Conservation (phyloP, 2,888 invertebrate genomes). For the Drosophila peninsularis region DNA sequence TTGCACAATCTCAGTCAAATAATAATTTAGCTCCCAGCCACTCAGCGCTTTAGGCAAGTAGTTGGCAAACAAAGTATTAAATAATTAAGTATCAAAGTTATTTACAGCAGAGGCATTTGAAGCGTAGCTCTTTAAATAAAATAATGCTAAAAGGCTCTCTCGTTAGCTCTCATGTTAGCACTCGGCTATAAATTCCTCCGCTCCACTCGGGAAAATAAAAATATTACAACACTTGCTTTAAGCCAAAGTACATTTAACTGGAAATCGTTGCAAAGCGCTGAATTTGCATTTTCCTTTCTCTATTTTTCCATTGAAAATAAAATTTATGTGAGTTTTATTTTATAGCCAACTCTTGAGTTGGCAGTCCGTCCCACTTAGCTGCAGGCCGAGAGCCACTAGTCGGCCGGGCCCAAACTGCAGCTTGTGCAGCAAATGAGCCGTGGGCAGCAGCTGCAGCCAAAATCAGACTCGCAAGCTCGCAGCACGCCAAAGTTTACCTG, state of each 20-base stretch:
- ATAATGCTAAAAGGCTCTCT: conserved; percentile 5
- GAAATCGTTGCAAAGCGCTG: conserved; percentile 50
- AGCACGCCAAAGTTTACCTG: conserved; percentile 12
- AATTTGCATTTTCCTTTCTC: conserved; percentile 28
- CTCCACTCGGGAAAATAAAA: conserved; percentile 35
- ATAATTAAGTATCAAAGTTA: background rate
- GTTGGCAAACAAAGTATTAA: background rate
- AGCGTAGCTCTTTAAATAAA: conserved; percentile 13
- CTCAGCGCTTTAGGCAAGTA: background rate
- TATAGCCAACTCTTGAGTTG: conserved; percentile 39
- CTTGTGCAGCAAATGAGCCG: conserved; percentile 66
- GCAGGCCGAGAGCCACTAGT: conserved; percentile 33
- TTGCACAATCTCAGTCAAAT: background rate
- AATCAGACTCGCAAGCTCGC: conserved; percentile 14
- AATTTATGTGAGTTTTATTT: conserved; percentile 68
- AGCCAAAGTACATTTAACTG: conserved; percentile 31
- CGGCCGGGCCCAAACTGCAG: conserved; percentile 26
- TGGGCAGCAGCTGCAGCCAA: conserved; percentile 37
- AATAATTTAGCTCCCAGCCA: background rate
- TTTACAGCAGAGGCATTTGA: background rate
- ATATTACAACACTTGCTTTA: conserved; percentile 20
- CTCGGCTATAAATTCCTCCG: conserved; percentile 48
- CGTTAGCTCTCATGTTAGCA: conserved; percentile 16
- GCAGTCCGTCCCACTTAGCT: conserved; percentile 39
- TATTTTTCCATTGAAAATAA: conserved; percentile 25